phyloP scores from a whole-genome alignment of 2,113 vertebrate genomes.

The Scalopus aquaticus region DNA sequence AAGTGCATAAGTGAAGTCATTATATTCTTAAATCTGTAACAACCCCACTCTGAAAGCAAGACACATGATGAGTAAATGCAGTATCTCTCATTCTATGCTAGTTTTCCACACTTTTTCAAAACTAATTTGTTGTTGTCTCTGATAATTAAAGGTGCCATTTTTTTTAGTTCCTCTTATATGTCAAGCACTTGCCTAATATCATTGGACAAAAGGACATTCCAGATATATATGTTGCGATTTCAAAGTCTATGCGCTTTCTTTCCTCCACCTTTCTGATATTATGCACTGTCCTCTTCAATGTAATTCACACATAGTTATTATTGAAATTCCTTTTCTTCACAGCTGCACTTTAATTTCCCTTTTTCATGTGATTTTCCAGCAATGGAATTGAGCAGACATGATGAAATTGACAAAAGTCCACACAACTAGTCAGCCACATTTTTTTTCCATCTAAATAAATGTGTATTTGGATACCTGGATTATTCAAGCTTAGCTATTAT shows the following conservation, averaged over 20 bases:
- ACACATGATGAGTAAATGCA: neutral
- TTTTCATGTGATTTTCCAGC: neutral
- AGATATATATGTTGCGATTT: neutral
- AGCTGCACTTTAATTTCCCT: neutral
- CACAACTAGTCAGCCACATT: neutral
- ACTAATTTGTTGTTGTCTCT: neutral
- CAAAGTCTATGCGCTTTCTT: neutral
- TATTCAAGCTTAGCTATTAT: neutral
- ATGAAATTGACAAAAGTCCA: neutral
- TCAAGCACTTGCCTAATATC: neutral
- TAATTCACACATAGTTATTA: neutral
- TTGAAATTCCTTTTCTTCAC: neutral
- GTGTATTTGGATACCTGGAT: neutral
- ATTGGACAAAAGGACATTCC: neutral
- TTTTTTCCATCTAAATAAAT: neutral
- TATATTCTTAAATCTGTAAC: neutral
- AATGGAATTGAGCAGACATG: neutral
- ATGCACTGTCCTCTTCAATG: neutral
- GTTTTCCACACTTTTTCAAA: neutral
- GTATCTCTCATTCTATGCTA: neutral
- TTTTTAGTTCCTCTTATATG: neutral
- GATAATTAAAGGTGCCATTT: neutral
- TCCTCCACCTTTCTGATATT: neutral
- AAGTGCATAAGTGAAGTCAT: neutral
- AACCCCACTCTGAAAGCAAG: neutral